Evolutionary conservation across 2,888 invertebrate genomes (phyloP), one percentile per base, ranked within the genome.

Genomic region (Dyspetes luteomarginatus): DNA sequence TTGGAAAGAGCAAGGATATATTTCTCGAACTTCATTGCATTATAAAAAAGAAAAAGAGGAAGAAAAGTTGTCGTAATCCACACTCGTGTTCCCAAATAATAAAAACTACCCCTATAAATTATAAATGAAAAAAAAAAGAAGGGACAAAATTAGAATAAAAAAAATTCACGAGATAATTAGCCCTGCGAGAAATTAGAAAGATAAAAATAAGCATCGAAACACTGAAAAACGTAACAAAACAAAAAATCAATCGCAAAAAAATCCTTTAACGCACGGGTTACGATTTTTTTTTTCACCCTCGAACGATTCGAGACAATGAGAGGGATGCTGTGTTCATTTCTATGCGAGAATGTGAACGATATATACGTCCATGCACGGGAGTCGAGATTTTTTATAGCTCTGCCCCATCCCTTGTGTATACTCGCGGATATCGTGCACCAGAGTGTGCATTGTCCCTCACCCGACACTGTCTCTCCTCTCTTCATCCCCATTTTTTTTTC

Each of bases 281-380:
- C 58, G 30, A 41, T 50, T 19, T 58, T 36, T 67, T 65, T 67
- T 43, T 52, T 52, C 22, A 22, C 9, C 45, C 28, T 30, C 67
- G 45, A 67, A 58, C 56, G 55, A 75, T 67, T 75, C 36, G 74
- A 45, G 12, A 65, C 74, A 75, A 75, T 75, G 74, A 5, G 4
- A 41, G 71, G 58, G 56, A 7, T 56, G 43, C 55, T 55, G 26
- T 4, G 45, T 45, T 15, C 45, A 45, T 17, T 45, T n/a, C 5
- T 15, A 15, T 17, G 12, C 36, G 36, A 7, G 30, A 30, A 30
- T 45, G 50, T 17, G 19, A 22, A 5, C 50, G 52, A 52, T n/a
- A 24, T 24, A 52, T 3, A 19, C 24, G 17, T 12, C 2, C 52
- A 9, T 9, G 19, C 24, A 4, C 12, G 17, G 7, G 30, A 28